Conservation (phyloP, 1,140 invertebrate species). For the Xylocopa sonorina region DNA sequence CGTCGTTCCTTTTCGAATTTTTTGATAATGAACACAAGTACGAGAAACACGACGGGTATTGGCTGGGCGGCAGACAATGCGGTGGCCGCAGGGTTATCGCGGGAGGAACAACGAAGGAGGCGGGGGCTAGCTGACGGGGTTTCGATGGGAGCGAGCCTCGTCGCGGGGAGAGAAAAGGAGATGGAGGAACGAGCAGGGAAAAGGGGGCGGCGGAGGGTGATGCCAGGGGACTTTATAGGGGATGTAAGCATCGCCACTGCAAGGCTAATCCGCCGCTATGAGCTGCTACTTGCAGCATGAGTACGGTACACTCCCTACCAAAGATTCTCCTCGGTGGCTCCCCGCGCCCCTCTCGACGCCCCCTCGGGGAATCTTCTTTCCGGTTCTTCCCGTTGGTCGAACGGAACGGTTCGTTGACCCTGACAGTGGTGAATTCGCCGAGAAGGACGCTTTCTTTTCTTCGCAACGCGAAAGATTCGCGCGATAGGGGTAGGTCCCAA, state of each 20-base stretch:
- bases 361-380: conserved; percentile 55
- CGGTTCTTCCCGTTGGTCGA: conserved; percentile 52
- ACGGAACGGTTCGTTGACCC: conserved; percentile 61
- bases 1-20: conserved; percentile 74
- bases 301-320: conserved; percentile 76
- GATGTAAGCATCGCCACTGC: conserved; percentile 80
- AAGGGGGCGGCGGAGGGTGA: conserved; percentile 58
- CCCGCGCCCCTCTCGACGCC: conserved; percentile 31
- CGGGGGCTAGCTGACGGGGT: conserved; percentile 65
- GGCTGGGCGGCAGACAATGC: conserved; percentile 79
- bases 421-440: conserved; percentile 4
- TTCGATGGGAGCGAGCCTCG: conserved; percentile 66
- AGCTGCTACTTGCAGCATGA: conserved; percentile 78
- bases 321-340: conserved; percentile 65
- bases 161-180: conserved; percentile 61
- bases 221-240: conserved; percentile 75
- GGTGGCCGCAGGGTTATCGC: conserved; percentile 80
- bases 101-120: conserved; percentile 74
- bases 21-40: conserved; percentile 81
- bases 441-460: background rate
- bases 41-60: conserved; percentile 78
- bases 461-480: background rate
- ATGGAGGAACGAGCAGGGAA: conserved; percentile 52
- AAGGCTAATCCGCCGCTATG: conserved; percentile 81
- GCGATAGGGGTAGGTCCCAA: background rate